Evolutionary conservation across 2,113 vertebrate species (phyloP).

Genomic region (Perca schrenkii): DNA sequence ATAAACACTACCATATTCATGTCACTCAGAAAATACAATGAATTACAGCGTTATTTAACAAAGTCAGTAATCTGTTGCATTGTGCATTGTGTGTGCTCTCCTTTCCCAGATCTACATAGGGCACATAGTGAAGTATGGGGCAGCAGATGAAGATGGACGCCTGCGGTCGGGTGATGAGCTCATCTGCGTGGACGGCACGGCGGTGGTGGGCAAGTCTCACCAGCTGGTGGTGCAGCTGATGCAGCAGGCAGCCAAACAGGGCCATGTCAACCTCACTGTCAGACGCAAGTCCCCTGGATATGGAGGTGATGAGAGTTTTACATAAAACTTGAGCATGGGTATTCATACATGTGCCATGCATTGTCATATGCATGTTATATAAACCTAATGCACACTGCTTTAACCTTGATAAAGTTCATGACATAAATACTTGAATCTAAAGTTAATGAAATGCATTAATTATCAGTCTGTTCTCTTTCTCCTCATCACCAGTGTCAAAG

Average conservation of each 20-base stretch:
- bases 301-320: conserved; percentile 83
- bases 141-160: conserved; percentile 96
- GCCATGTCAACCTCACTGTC: conserved; percentile 97
- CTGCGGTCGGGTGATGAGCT: conserved; percentile 97
- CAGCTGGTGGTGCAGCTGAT: conserved; percentile 99
- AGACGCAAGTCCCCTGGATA: conserved; percentile 93
- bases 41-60: background rate
- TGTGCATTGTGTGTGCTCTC: background rate
- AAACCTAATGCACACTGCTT: background rate
- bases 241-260: conserved; percentile 99
- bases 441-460: background rate
- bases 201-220: conserved; percentile 98
- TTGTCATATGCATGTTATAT: background rate
- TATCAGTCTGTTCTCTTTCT: background rate
- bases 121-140: conserved; percentile 96
- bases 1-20: background rate
- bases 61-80: background rate
- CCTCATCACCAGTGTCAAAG: conserved; percentile 85
- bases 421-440: background rate
- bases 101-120: conserved; percentile 93
- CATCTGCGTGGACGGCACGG: conserved; percentile 98
- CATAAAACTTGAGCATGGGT: conserved; percentile 8
- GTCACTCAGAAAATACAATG: background rate
- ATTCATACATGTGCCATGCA: background rate
- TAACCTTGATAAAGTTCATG: background rate